phyloP scores from a whole-genome alignment of 2,797 vertebrate genomes.

The Ceryle rudis region DNA sequence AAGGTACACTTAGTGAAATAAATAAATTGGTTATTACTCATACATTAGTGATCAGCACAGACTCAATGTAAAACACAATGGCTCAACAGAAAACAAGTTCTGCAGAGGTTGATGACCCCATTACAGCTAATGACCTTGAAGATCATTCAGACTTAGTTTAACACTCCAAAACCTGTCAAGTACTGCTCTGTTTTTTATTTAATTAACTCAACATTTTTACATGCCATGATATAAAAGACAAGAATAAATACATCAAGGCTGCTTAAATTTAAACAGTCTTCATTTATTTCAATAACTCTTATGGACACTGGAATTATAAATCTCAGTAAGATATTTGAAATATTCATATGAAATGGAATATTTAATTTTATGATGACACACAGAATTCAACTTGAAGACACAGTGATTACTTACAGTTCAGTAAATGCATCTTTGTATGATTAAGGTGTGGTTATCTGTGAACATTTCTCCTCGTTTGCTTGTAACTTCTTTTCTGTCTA shows the following conservation, averaged over 20 bases:
- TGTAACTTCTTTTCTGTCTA: not conserved
- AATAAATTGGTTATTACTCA: not conserved
- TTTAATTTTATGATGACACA: not conserved
- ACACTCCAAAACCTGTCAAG: not conserved
- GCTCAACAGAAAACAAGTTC: not conserved
- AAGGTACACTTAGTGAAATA: not conserved
- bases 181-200: not conserved
- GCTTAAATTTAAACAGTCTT: not conserved
- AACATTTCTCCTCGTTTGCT: not conserved
- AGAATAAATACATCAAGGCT: not conserved
- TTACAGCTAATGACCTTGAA: slow-evolving; percentile 14
- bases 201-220: not conserved
- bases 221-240: not conserved
- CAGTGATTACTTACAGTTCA: not conserved
- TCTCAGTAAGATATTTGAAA: not conserved
- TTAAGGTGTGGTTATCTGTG: not conserved
- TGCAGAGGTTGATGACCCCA: not conserved
- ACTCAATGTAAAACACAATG: not conserved
- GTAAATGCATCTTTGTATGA: not conserved
- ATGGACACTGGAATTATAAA: not conserved
- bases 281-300: not conserved
- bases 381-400: not conserved
- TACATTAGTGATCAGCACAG: not conserved
- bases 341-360: not conserved
- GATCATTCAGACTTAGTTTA: not conserved